Evolutionary conservation across 2,888 invertebrate genomes (phyloP), one percentile per base, ranked within the genome.

Genomic region (Polyommatus iphigenia): DNA sequence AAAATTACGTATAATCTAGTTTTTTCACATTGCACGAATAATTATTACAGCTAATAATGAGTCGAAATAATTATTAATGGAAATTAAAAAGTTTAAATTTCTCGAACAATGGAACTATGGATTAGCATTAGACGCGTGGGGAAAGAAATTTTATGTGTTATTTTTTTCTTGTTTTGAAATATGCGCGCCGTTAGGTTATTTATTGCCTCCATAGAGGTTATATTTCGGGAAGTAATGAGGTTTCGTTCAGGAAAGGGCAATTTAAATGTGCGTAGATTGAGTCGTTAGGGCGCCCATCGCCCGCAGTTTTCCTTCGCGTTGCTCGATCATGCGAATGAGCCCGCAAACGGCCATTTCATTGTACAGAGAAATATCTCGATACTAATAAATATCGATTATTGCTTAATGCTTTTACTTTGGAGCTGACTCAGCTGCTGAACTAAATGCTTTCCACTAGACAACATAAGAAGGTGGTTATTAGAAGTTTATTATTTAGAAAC

Each of bases 131-230:
- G 91, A 91, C 87, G 90, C 91, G 90, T 88, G 90, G 91, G 89
- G 89, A 89, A 87, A 91, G 91, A 91, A 92, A 91, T 93, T 91
- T 93, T 93, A 92, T 92, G 92, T 93, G 89, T 91, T 90, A 89
- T 91, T 91, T 89, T 91, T 91, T 92, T 90, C 89, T 92, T 93
- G 93, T 93, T 93, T 92, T 93, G 93, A 94, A 93, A 93, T 94
- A 93, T 93, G 93, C 91, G 88, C 91, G 88, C 92, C 91, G 91
- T 93, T 93, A 90, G 86, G 87, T 92, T 93, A 94, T 94, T 94
- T 94, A 94, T 93, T 88, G 91, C 88, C 88, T 89, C 93, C 93
- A 91, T 91, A 90, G 93, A 93, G 93, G 93, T 93, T 93, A 92
- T 90, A 91, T 92, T 91, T 92, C 91, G 91, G 92, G 91, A 90